Base-by-base conservation (phyloP, 53 echinoderm and acorn worm genomes). In the Temnopleurus reevesii region DNA sequence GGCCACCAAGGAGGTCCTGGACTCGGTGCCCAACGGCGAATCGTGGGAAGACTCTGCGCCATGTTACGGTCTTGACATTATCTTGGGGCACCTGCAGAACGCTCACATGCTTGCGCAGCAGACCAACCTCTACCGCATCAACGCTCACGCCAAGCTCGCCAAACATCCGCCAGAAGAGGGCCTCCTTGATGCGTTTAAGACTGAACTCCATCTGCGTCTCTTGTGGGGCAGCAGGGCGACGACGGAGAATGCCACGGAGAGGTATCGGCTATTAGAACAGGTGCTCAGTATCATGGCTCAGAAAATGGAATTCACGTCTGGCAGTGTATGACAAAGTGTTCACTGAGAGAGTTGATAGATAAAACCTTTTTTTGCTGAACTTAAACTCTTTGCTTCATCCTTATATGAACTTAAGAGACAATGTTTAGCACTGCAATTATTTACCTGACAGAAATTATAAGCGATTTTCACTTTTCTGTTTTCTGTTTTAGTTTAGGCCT, bases 211-310 rank as follows among this genome's bases (percentile, higher is more conserved):
- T 87, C 83, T 99, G 90, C 54, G 95, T 51, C 53, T 96, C 59
- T 90, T 99, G 71, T 99, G 99, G 99, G 99, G 99, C 35, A 93
- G 93, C 76, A 96, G 92, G 86, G 99, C 94, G 26, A 92, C 96
- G n/a, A 77, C 92, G 10, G 94, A 91, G 2, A 86, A 90, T 29
- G 83, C 91, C 4, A 83, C 45, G 12, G 96, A 99, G 35, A 77
- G 99, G 21, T 94, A 96, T 53, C 46, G 86, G 54, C 96, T 96
- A 57, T 91, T 96, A 89, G 91, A 90, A 26, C 92, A 94, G 83
- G 91, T 99, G 17, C 86, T 99, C 30, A 91, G 89, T 3, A 93
- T 95, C 65, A 96, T 99, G 96, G 92, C 96, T 1, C 89, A 90
- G 49, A 99, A 95, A 89, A 82, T 96, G 8, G 99, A 99, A 54